Base-by-base conservation (phyloP, 2,888 invertebrate genomes). In the Stenodema calcarata region DNA sequence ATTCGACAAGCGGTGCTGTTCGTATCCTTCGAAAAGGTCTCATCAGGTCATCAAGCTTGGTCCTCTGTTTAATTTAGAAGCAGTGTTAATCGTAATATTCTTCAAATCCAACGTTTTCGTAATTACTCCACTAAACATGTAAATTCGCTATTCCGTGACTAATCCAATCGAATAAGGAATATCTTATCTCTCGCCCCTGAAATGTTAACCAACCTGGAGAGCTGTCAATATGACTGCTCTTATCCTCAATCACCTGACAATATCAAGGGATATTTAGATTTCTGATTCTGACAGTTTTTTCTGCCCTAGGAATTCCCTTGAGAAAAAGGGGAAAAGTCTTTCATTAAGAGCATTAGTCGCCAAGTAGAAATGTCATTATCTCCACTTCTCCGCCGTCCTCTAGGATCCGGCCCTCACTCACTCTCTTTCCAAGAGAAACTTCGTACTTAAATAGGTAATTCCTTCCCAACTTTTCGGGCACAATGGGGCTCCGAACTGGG, bases 391-490 rank as follows among this genome's bases (percentile, higher is more conserved):
- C 30, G 73, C 30, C 28, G 9, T 73, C 35, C 41, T 73, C 41
- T 30, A n/a, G 30, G 9, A 2, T 73, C 35, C 73, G 41, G 28
- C 35, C 73, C 73, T 35, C 73, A n/a, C n/a, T n/a, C n/a, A n/a
- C n/a, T 30, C 28, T 73, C 54, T 11, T 12, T 35, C 14, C 18
- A 73, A 41, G 41, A 73, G 73, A 73, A 73, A 73, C 73, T 73
- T 73, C 35, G 16, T 73, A 73, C 73, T 73, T 73, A 73, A n/a
- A 73, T 73, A 73, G 73, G 73, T 73, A 73, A 73, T 73, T 73
- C 73, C 73, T 12, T 70, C 35, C 9, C 73, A 73, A 73, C 73
- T 73, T 73, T 73, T 35, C 73, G 18, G 35, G 35, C 35, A 30
- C 35, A 73, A 73, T 18, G 35, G 16, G 16, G 73, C 16, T 18